Percentiles rank a stretch among this genome's conserved stretches.
Evolutionary conservation across 35 echinoderm and acorn worm species (phyloP).

Genomic region (Patiria miniata): DNA sequence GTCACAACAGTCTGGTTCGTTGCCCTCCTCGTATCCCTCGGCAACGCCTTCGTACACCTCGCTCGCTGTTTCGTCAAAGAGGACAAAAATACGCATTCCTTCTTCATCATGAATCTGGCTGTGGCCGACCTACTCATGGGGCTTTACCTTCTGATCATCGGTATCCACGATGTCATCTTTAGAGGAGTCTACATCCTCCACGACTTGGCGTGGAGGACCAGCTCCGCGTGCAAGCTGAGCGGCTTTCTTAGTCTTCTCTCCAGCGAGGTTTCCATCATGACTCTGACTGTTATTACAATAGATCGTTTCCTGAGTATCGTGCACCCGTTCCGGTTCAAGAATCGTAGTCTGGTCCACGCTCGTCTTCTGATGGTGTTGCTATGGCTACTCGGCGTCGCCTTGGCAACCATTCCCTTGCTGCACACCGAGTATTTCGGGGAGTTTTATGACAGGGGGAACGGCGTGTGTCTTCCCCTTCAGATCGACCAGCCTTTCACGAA

Average conservation of each 20-base stretch:
- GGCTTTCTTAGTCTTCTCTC: conserved; percentile 92
- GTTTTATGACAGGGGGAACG: conserved; percentile 91
- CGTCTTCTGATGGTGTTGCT: conserved; percentile 72
- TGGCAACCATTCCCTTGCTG: conserved; percentile 74
- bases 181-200: conserved; percentile 76
- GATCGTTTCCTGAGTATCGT: conserved; percentile 92
- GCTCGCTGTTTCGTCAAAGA: conserved; percentile 85
- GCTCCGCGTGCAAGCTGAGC: conserved; percentile 73
- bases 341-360: conserved; percentile 65
- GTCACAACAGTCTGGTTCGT: conserved; percentile 86
- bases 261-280: conserved; percentile 89
- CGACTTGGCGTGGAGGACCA: conserved; percentile 77
- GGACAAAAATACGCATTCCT: conserved; percentile 86
- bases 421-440: conserved; percentile 78
- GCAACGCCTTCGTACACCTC: conserved; percentile 77
- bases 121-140: conserved; percentile 96
- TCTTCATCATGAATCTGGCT: conserved; percentile 96
- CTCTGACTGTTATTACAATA: conserved; percentile 79
- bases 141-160: conserved; percentile 86
- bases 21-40: conserved; percentile 72
- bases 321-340: conserved; percentile 86
- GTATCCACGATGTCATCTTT: conserved; percentile 83
- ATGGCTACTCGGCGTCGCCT: conserved; percentile 65
- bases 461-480: conserved; percentile 93
- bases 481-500: conserved; percentile 81